Conservation (phyloP, 2,888 invertebrate species). For the Apamea sordens region DNA sequence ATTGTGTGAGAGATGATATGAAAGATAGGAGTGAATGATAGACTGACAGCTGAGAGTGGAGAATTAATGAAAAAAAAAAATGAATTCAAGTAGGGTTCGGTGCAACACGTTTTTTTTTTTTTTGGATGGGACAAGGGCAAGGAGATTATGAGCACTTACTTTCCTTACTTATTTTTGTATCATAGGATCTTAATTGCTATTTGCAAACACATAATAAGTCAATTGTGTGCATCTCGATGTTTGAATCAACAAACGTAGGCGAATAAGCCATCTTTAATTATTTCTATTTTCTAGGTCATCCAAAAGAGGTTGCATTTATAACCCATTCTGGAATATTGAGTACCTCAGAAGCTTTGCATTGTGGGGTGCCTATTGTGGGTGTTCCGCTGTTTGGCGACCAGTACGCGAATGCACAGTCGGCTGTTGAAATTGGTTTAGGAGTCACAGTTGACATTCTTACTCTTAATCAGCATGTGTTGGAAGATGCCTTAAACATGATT, state of each 20-base stretch:
- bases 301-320: slow-evolving; percentile 87
- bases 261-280: neutral
- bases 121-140: neutral
- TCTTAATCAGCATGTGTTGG: slow-evolving; percentile 48
- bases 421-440: slow-evolving; percentile 84
- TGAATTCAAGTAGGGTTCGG: too few species aligned
- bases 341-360: slow-evolving; percentile 85
- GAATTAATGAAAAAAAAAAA: neutral
- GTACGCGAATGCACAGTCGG: slow-evolving; percentile 83
- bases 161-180: neutral
- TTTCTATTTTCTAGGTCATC: slow-evolving; percentile 80
- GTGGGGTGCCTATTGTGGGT: slow-evolving; percentile 80
- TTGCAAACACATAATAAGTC: neutral
- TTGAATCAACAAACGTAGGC: too few species aligned
- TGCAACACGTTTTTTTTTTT: too few species aligned
- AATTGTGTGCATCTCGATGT: neutral
- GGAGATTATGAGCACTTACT: neutral
- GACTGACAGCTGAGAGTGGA: too few species aligned
- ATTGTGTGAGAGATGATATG: too few species aligned
- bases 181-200: neutral
- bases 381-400: slow-evolving; percentile 90
- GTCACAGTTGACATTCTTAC: slow-evolving; percentile 76
- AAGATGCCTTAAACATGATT: slow-evolving; percentile 58
- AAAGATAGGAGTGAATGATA: too few species aligned
- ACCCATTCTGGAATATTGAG: slow-evolving; percentile 73